Percentiles rank a stretch among this genome's conserved stretches.
Conservation (phyloP, 2,113 vertebrate genomes). For the Tychaedon coryphoeus region DNA sequence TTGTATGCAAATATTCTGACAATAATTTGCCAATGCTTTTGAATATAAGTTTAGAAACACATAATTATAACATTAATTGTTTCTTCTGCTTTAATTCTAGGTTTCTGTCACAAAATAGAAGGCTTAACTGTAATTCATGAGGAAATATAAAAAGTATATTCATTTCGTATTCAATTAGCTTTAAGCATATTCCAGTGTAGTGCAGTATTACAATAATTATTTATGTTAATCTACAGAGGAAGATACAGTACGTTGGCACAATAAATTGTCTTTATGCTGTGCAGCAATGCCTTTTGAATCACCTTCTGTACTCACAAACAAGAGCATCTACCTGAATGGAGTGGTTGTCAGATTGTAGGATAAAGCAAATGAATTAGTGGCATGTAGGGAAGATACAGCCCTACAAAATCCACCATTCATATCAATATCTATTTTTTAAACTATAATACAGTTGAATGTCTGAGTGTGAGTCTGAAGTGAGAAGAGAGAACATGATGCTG, state of each 20-base stretch:
- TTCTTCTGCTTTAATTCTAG: constrained; percentile 64
- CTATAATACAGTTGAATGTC: neutral
- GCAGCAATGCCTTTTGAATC: neutral
- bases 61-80: constrained; percentile 65
- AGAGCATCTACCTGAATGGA: neutral
- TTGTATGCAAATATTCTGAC: constrained; percentile 46
- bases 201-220: constrained; percentile 39
- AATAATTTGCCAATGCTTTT: constrained; percentile 46
- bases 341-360: neutral
- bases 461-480: neutral
- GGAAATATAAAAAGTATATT: constrained; percentile 36
- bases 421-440: neutral
- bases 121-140: constrained; percentile 41
- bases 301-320: neutral
- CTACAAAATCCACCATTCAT: neutral
- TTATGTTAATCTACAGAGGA: constrained; percentile 44
- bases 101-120: constrained; percentile 70
- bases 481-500: neutral
- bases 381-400: neutral
- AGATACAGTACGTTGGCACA: neutral
- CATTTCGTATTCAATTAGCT: constrained; percentile 47
- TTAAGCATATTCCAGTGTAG: constrained; percentile 22
- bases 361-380: neutral
- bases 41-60: constrained; percentile 43
- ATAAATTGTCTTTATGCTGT: constrained; percentile 6